These are phyloP conservation scores for Arenaria interpres DNA, from an alignment of 2,113 vertebrate genomes.

Conservation along the genomic window DNA sequence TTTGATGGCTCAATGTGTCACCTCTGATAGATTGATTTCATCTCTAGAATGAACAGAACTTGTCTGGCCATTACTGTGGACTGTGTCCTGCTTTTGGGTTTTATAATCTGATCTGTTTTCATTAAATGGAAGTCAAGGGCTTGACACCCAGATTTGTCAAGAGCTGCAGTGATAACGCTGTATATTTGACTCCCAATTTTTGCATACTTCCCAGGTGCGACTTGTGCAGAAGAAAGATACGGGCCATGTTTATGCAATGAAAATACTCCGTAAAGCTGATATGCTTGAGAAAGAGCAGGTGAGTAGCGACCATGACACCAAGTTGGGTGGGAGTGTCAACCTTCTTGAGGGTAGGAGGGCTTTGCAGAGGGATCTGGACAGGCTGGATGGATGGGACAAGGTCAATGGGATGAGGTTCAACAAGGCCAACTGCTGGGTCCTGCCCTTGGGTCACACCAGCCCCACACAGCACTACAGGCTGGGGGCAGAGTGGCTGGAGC, in stretches of 20 bases:
- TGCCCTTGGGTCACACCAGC: too few relatives aligned
- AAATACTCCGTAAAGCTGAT: constrained; percentile 96
- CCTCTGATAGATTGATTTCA: neutral
- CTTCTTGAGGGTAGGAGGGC: too few relatives aligned
- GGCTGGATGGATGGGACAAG: too few relatives aligned
- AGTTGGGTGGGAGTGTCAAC: too few relatives aligned
- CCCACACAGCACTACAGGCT: too few relatives aligned
- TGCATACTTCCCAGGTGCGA: constrained; percentile 80
- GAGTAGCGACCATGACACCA: neutral
- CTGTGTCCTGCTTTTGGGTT: too few relatives aligned
- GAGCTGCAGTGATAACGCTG: neutral
- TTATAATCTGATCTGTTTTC: fast-evolving
- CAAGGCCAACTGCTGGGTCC: too few relatives aligned
- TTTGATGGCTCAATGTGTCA: neutral
- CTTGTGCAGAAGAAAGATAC: constrained; percentile 99
- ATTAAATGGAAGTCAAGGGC: neutral
- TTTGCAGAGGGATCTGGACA: too few relatives aligned
- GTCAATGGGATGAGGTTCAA: too few relatives aligned
- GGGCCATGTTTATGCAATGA: constrained; percentile 97
- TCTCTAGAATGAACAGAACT: neutral
- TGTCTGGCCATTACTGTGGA: fast-evolving
- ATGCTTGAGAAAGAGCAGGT: constrained; percentile 99
- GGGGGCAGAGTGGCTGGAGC: too few relatives aligned
- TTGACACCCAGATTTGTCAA: fast-evolving
- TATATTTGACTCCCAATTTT: fast-evolving